Base-by-base conservation (phyloP, 2,113 vertebrate genomes). In the Diphyllodes magnificus region DNA sequence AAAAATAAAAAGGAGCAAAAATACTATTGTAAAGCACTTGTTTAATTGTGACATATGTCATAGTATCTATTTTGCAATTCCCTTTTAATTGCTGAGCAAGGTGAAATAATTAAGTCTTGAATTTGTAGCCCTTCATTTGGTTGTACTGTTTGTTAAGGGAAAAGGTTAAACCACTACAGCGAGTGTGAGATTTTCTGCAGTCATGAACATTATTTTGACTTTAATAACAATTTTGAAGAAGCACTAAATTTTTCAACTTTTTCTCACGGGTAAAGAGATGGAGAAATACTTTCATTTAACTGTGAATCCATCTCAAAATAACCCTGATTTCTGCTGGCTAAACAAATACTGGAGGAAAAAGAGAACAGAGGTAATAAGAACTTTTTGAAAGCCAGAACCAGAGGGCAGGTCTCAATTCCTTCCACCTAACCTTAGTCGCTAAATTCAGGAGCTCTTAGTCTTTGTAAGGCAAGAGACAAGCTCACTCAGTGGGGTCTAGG, bases 91-190 rank as follows among this genome's bases (percentile, higher is more conserved):
- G 59, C 44, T 90, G 86, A 96, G 59, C 47, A 93, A 88, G 59
- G 66, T 96, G 31, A 49, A 82, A 72, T 73, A 92, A 97, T 95
- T 95, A 90, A 86, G 61, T 71, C 69, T 77, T 93, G 86, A 94
- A 86, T 75, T 54, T 86, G n/a, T 82, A 76, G 39, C 25, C 78
- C n/a, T 92, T 75, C 57, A 71, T 88, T 96, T 92, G 51, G 82
- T 88, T 88, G 33, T 27, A 76, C 45, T 76, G 24, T 94, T 97
- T 86, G 47, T 83, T 91, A 86, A 89, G 78, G 4, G 37, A 73
- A 91, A 59, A 84, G 66, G 16, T 92, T 77, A 54, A 39, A 73
- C 9, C 9, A 83, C 86, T 79, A 40, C 6, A 57, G 18, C 0
- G 2, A 93, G 11, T 49, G 42, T 63, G 18, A 71, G 30, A 56